These are phyloP conservation scores for Corbicula japonica DNA, from an alignment of 2,888 invertebrate genomes.

Conservation along the genomic window DNA sequence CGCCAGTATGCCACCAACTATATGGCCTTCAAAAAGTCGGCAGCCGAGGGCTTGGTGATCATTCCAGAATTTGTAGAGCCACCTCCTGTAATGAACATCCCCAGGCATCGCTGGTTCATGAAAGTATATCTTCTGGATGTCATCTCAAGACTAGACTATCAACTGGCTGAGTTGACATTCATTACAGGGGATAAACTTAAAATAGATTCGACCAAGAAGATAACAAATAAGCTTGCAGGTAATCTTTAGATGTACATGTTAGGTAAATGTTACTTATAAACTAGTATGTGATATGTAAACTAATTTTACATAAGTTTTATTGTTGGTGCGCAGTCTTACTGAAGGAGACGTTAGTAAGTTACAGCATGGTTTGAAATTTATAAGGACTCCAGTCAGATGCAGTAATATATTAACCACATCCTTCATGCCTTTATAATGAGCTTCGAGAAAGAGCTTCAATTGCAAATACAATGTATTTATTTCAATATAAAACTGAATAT, in stretches of 20 bases:
- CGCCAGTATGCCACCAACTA: constrained; percentile 40
- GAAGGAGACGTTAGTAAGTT: too few relatives aligned
- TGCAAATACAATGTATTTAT: background rate
- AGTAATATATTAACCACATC: too few relatives aligned
- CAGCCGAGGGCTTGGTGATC: constrained; percentile 17
- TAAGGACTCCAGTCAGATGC: too few relatives aligned
- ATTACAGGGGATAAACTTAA: background rate
- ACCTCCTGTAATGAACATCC: background rate
- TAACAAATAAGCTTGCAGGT: constrained; percentile 10
- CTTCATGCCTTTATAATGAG: too few relatives aligned
- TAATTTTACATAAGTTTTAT: too few relatives aligned
- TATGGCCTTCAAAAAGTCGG: constrained; percentile 25
- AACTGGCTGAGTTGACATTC: constrained; percentile 27
- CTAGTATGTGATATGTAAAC: too few relatives aligned
- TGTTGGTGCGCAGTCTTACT: too few relatives aligned
- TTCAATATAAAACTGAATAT: background rate
- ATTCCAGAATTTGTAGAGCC: constrained; percentile 9
- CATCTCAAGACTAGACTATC: constrained; percentile 52
- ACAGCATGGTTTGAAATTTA: too few relatives aligned
- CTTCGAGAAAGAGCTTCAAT: too few relatives aligned
- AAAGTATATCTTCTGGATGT: constrained; percentile 57
- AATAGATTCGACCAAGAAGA: constrained; percentile 6
- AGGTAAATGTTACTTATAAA: too few relatives aligned
- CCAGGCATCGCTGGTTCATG: constrained; percentile 49
- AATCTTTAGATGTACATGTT: too few relatives aligned